Base-by-base conservation (phyloP, 2,888 invertebrate genomes). In the Cloeon dipterum region DNA sequence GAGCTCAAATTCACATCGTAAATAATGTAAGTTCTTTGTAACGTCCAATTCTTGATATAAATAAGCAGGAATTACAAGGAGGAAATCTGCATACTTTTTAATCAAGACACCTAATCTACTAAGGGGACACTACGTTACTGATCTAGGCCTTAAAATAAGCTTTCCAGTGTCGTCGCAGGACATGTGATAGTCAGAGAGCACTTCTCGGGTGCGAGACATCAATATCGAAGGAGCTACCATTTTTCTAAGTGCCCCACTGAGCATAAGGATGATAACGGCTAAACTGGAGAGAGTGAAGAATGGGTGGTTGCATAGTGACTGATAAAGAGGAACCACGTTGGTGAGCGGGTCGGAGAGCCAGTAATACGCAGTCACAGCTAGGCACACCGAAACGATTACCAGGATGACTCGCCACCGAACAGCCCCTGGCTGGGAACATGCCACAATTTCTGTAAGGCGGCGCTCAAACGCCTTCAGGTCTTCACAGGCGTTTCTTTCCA, bases 381-480 rank as follows among this genome's bases (percentile, higher is more conserved):
- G 89, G 50, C 86, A 86, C 14, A 88, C 64, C 2, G 91, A 83
- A 42, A 88, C 75, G 36, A 85, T 68, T 37, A 76, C 72, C 47
- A 96, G 61, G 32, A 93, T 62, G 55, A 91, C 89, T 68, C 93
- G 73, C 96, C 96, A 98, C 59, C 91, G 70, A 48, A 77, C 70
- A 37, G 94, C 91, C 34, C 86, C 76, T 23, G 96, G 96, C 54
- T 91, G 86, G 46, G 94, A 69, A 54, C 89, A 86, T 46, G 85
- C 77, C 52, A 98, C 91, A 13, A 96, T 94, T 66, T 98, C 96
- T 1, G 93, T 96, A 18, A 98, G 63, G 38, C 96, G 71, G 45
- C 94, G 70, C 59, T 98, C 96, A 58, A 96, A 96, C 26, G 94
- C 94, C 61, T 94, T 96, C 47, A 98, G 65, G 68, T 98, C 96